A percentile compares a stretch with the other conserved stretches of the same genome.
phyloP scores from a whole-genome alignment of 1,140 invertebrate species.

The Diorhabda carinulata region DNA sequence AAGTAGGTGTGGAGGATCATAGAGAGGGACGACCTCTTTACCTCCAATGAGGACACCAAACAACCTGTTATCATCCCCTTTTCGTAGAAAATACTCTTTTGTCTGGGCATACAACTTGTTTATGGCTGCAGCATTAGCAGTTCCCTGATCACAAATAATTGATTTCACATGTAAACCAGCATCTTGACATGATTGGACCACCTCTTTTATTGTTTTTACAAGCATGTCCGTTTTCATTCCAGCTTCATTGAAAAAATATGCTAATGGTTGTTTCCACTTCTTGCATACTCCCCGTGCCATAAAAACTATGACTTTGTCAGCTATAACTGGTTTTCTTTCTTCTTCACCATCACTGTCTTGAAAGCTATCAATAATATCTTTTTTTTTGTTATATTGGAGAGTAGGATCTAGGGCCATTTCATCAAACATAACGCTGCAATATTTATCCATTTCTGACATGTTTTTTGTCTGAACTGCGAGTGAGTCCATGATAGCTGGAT shows the following conservation, averaged over 20 bases:
- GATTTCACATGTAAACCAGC: conserved; percentile 7
- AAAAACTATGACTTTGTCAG: conserved; percentile 21
- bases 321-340: conserved; percentile 8
- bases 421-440: conserved; percentile 26
- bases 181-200: not conserved
- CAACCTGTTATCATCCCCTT: conserved; percentile 8
- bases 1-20: conserved; percentile 9
- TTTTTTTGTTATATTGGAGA: conserved; percentile 6
- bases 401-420: conserved; percentile 23
- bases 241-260: not conserved
- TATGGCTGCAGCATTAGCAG: conserved; percentile 11
- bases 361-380: conserved; percentile 15
- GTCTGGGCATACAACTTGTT: conserved; percentile 7
- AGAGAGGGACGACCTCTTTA: conserved; percentile 15
- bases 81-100: not conserved
- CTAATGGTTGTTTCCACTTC: conserved; percentile 20
- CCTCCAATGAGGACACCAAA: conserved; percentile 11
- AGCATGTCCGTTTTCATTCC: not conserved
- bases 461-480: conserved; percentile 15
- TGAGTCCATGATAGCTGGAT: conserved; percentile 25
- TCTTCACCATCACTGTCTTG: conserved; percentile 13
- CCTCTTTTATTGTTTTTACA: conserved; percentile 1
- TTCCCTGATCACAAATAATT: conserved; percentile 17
- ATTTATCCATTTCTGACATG: conserved; percentile 18
- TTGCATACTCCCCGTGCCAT: conserved; percentile 18